Evolutionary conservation across 1,140 invertebrate species (phyloP), one percentile per base, ranked within the genome.

Genomic region (Sycophaga agraensis): DNA sequence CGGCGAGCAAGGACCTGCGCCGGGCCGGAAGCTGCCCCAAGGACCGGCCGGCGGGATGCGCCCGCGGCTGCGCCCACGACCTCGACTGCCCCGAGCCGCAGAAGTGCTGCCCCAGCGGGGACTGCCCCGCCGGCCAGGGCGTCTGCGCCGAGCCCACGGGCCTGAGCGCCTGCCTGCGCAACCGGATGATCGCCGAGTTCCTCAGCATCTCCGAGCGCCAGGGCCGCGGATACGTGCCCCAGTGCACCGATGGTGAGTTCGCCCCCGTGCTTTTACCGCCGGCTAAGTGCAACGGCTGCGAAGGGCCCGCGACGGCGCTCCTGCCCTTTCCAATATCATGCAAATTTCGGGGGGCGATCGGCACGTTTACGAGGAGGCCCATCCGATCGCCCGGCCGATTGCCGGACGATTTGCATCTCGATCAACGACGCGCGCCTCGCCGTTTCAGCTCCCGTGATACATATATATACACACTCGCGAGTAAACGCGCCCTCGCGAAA

Each of bases 151-250:
- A 69, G 24, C 76, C 79, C 0, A 63, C 65, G 4, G 71, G 71
- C 0, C 56, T 80, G 14, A 74, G 73, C 66, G 84, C 85, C 67
- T 93, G 91, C 69, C 82, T 87, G 24, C 88, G 91, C 65, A 90
- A 92, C 69, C 85, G 87, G 59, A 86, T 89, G 66, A 74, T 93
- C 19, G 88, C 90, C 2, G 89, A 93, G 76, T 73, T 92, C 2
- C 75, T 93, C 51, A 85, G 89, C 11, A 82, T 91, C 11, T 91
- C 87, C 31, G 90, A 93, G 73, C 84, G 87, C 22, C 88, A 89
- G 62, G 91, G 90, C 1, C 85, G 87, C 11, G 91, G 91, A 2
- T 94, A 93, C 70, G 84, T 93, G 31, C 92, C 92, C 0, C 91
- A 93, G 68, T 94, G 92, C 68, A 83, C 79, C 17, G 80, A 83